Evolutionary conservation across 2,888 invertebrate genomes (phyloP).

Genomic region (Lymantria monacha): DNA sequence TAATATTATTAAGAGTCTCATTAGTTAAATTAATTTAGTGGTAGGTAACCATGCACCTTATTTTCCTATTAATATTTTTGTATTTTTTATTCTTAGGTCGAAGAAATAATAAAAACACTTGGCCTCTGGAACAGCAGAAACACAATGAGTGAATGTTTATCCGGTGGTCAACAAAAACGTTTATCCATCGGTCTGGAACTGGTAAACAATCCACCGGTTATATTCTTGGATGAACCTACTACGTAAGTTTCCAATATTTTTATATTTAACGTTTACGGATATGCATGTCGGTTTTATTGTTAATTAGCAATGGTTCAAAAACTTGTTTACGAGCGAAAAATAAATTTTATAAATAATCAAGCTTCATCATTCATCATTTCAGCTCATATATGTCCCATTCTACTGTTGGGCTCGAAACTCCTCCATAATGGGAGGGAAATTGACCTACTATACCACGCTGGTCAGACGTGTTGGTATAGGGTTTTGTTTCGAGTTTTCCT

Average conservation of each 20-base stretch:
- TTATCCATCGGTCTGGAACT: constrained; percentile 89
- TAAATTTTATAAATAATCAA: too few relatives aligned
- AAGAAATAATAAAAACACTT: constrained; percentile 87
- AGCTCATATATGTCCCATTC: too few relatives aligned
- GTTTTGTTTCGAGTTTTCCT: too few relatives aligned
- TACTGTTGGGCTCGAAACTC: too few relatives aligned
- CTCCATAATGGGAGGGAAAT: too few relatives aligned
- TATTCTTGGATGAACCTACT: constrained; percentile 91
- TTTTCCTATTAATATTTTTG: background rate
- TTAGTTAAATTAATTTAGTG: too few relatives aligned
- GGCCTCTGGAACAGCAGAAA: constrained; percentile 85
- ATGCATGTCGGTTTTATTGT: background rate
- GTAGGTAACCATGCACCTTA: background rate
- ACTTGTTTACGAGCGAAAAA: too few relatives aligned
- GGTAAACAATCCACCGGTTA: constrained; percentile 91
- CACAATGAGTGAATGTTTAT: constrained; percentile 85
- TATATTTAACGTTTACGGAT: background rate
- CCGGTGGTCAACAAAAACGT: constrained; percentile 90
- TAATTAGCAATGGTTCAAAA: background rate
- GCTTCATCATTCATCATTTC: too few relatives aligned
- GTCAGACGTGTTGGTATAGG: too few relatives aligned
- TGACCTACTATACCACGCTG: too few relatives aligned
- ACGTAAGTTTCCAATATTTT: constrained; percentile 79
- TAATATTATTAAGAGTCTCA: too few relatives aligned
- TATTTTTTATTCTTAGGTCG: constrained; percentile 75